These are phyloP conservation scores for Cotesia chilonis DNA, from an alignment of 1,140 invertebrate species.

Conservation along the genomic window DNA sequence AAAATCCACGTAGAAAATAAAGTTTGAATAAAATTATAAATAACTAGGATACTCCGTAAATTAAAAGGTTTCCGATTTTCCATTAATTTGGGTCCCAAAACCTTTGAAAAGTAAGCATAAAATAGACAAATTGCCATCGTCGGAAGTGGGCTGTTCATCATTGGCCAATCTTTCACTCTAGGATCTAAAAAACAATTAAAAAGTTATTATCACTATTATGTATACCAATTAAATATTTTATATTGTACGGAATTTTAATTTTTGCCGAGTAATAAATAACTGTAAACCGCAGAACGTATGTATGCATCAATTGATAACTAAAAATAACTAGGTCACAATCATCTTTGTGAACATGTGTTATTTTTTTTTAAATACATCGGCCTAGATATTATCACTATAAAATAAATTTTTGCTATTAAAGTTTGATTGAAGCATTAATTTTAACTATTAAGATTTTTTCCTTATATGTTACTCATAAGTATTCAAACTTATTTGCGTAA, in stretches of 20 bases:
- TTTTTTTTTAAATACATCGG: no score
- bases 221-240: neutral
- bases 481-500: no score
- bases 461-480: no score
- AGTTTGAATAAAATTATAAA: constrained; percentile 90
- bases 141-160: constrained; percentile 91
- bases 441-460: no score
- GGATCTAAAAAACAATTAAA: constrained; percentile 74
- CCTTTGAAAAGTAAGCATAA: constrained; percentile 86
- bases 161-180: constrained; percentile 87
- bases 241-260: neutral
- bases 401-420: constrained; percentile 12
- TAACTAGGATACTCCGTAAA: constrained; percentile 80
- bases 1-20: constrained; percentile 92
- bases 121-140: constrained; percentile 84
- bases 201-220: constrained; percentile 8
- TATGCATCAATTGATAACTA: constrained; percentile 14
- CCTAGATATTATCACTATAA: neutral
- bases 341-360: neutral
- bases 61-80: constrained; percentile 89
- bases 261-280: neutral
- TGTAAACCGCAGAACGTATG: neutral
- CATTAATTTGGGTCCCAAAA: constrained; percentile 87
- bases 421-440: no score
- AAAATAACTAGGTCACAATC: constrained; percentile 14